Conservation (phyloP, 2,888 invertebrate species). For the Chymomyza amoena region DNA sequence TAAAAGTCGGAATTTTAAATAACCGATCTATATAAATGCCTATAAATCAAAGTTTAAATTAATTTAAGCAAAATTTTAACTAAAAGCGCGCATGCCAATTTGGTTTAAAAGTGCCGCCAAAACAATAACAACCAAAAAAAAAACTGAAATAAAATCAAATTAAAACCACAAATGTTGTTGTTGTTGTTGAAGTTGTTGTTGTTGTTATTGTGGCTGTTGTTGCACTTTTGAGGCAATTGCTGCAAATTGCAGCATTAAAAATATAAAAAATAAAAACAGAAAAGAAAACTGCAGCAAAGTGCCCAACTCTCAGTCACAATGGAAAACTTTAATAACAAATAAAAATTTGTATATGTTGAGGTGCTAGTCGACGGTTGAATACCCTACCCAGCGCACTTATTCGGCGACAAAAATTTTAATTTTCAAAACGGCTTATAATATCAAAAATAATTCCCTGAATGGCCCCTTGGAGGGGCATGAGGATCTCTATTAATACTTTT, state of each 20-base stretch:
- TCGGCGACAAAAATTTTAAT: too few species aligned
- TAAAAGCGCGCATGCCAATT: slow-evolving; percentile 39
- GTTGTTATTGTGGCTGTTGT: slow-evolving; percentile 13
- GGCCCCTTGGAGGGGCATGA: too few species aligned
- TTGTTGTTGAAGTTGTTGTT: slow-evolving; percentile 22
- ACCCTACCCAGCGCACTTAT: too few species aligned
- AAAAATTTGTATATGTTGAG: slow-evolving; percentile 27
- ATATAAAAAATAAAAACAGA: slow-evolving; percentile 32
- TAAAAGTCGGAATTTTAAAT: slow-evolving; percentile 58
- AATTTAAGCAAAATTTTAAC: slow-evolving; percentile 35
- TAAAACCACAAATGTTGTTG: slow-evolving; percentile 41
- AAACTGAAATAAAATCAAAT: slow-evolving; percentile 15
- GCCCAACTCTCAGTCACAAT: slow-evolving; percentile 38
- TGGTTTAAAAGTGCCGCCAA: slow-evolving; percentile 50
- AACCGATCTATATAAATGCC: slow-evolving; percentile 1
- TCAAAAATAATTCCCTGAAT: too few species aligned
- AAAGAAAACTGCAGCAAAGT: slow-evolving; percentile 43
- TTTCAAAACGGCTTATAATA: too few species aligned
- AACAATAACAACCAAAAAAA: slow-evolving; percentile 30
- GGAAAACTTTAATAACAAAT: slow-evolving; percentile 54
- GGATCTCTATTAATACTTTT: too few species aligned
- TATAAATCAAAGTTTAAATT: slow-evolving; percentile 60
- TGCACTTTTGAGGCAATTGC: slow-evolving; percentile 18
- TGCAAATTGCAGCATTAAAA: slow-evolving; percentile 44
- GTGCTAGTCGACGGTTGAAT: slow-evolving; percentile 1